phyloP scores from a whole-genome alignment of 1,140 invertebrate genomes.

The Meloidogyne floridensis region DNA sequence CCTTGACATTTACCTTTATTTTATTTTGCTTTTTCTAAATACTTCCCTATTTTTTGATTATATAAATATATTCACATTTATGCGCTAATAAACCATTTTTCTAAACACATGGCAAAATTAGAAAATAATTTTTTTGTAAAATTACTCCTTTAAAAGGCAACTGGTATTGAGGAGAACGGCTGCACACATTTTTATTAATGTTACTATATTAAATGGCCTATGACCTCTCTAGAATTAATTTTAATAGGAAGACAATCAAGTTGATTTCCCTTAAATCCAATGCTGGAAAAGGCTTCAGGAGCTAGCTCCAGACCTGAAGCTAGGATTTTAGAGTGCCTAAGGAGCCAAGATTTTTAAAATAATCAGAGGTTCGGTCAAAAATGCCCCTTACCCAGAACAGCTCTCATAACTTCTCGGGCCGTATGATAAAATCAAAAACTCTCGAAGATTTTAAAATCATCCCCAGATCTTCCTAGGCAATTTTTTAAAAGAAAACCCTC shows the following conservation, averaged over 20 bases:
- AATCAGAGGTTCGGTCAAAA: no score
- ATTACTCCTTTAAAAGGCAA: background rate
- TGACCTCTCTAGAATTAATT: background rate
- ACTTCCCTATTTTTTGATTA: conserved; percentile 1
- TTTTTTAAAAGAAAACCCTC: background rate
- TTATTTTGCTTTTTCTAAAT: background rate
- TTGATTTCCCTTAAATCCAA: no score
- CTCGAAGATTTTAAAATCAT: no score
- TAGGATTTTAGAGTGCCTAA: no score
- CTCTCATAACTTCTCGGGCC: no score
- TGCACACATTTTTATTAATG: background rate
- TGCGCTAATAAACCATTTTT: background rate
- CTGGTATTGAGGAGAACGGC: background rate
- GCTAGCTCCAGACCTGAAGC: no score
- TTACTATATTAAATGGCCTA: background rate
- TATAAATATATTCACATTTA: background rate
- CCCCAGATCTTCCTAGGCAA: background rate
- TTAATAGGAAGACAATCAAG: no score
- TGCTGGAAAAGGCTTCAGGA: no score
- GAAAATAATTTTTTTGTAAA: background rate
- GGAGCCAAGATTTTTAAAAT: no score
- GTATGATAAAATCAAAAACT: no score
- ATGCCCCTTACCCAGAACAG: no score
- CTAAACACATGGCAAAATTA: background rate
- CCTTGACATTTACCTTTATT: background rate